Evolutionary conservation across 2,888 invertebrate genomes (phyloP).

Genomic region (Himalopsyche japonica): DNA sequence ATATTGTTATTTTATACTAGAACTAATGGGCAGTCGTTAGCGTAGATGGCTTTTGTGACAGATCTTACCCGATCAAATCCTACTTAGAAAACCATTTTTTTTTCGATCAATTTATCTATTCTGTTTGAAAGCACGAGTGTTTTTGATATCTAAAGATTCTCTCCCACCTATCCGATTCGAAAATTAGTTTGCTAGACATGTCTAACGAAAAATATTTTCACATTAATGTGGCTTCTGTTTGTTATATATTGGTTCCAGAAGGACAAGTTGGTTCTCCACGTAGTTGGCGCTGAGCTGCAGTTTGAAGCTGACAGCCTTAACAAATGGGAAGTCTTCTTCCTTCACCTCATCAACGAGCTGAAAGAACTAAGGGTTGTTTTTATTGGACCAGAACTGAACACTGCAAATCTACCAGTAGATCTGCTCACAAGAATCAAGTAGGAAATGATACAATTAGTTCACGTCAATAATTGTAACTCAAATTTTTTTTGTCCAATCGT

Average conservation of each 20-base stretch:
- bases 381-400: slow-evolving; percentile 67
- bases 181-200: no score
- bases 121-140: no score
- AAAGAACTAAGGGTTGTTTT: slow-evolving; percentile 63
- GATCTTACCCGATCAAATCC: no score
- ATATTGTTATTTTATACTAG: no score
- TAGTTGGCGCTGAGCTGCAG: slow-evolving; percentile 71
- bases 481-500: no score
- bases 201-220: not conserved
- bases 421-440: slow-evolving; percentile 62
- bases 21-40: no score
- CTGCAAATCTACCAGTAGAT: slow-evolving; percentile 60
- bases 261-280: slow-evolving; percentile 51
- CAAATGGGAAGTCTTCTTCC: slow-evolving; percentile 73
- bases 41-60: no score
- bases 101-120: no score
- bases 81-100: no score
- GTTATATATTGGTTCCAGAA: slow-evolving; percentile 19
- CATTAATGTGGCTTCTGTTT: not conserved
- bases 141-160: no score
- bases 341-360: slow-evolving; percentile 65
- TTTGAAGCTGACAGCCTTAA: slow-evolving; percentile 70
- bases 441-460: slow-evolving; percentile 31
- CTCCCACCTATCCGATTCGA: no score
- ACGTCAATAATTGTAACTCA: no score